phyloP scores from a whole-genome alignment of 2,113 vertebrate genomes.

The Cyanoliseus patagonus region DNA sequence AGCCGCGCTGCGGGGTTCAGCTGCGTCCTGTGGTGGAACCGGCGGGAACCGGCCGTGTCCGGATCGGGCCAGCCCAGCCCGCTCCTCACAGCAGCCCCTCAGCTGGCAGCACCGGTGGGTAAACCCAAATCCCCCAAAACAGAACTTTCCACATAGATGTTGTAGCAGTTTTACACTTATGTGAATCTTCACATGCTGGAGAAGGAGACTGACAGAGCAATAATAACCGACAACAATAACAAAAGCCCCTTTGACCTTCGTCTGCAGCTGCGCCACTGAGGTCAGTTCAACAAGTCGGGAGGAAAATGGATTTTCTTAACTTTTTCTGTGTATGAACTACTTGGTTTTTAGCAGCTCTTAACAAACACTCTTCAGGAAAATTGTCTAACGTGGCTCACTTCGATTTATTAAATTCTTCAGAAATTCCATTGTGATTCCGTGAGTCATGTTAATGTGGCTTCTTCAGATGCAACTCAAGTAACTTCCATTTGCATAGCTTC shows the following conservation, averaged over 20 bases:
- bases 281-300: not conserved
- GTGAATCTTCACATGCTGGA: not conserved
- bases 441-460: not conserved
- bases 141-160: accelerated
- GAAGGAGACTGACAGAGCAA: not conserved
- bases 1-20: no score
- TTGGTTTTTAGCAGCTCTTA: not conserved
- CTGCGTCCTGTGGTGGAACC: not conserved
- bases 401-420: not conserved
- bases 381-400: not conserved
- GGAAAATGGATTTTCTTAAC: not conserved
- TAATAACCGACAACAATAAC: not conserved
- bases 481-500: not conserved
- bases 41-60: not conserved
- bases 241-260: not conserved
- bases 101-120: accelerated
- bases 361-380: not conserved
- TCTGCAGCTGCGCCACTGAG: not conserved
- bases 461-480: not conserved
- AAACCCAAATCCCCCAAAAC: not conserved
- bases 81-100: not conserved
- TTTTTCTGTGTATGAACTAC: not conserved
- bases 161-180: not conserved
- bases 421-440: not conserved
- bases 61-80: not conserved